These are phyloP conservation scores for Tetramorium parvispinum DNA, from an alignment of 1,140 invertebrate genomes.

Conservation along the genomic window DNA sequence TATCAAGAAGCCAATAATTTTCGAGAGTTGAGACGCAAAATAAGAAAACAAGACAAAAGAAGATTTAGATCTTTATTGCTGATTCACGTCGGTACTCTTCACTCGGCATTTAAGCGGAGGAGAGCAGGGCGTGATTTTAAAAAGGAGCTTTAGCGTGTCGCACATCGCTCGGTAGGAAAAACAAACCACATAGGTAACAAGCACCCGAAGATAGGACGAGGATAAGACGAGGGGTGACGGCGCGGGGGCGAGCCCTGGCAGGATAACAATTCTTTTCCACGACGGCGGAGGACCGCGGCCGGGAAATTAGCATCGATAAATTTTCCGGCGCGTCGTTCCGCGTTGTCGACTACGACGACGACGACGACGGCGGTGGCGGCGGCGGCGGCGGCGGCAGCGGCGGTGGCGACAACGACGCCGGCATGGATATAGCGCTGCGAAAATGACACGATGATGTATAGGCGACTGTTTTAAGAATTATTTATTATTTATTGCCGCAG, in stretches of 20 bases:
- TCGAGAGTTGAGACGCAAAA: neutral
- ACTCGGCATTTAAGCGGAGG: slow-evolving; percentile 67
- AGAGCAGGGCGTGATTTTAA: slow-evolving; percentile 65
- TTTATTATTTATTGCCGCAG: slow-evolving; percentile 84
- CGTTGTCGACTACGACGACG: slow-evolving; percentile 72
- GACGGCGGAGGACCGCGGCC: slow-evolving; percentile 78
- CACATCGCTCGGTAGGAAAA: slow-evolving; percentile 29
- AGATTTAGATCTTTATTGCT: slow-evolving; percentile 42
- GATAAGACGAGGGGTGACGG: slow-evolving; percentile 60
- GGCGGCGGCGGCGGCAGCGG: slow-evolving; percentile 23
- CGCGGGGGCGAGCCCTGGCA: slow-evolving; percentile 62
- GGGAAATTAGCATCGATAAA: slow-evolving; percentile 86
- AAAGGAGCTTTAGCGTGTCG: slow-evolving; percentile 67
- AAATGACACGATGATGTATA: slow-evolving; percentile 86
- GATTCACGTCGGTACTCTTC: slow-evolving; percentile 61
- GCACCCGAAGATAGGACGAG: slow-evolving; percentile 65
- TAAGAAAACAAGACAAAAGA: neutral
- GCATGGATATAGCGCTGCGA: slow-evolving; percentile 74
- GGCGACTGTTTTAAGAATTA: slow-evolving; percentile 85
- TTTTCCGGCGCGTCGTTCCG: slow-evolving; percentile 81
- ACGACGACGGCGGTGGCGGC: slow-evolving; percentile 33
- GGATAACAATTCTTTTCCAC: slow-evolving; percentile 81
- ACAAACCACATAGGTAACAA: slow-evolving; percentile 63
- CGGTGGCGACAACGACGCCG: slow-evolving; percentile 33
- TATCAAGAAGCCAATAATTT: neutral